Conservation (phyloP, 2,113 vertebrate species). For the Bufo gargarizans region DNA sequence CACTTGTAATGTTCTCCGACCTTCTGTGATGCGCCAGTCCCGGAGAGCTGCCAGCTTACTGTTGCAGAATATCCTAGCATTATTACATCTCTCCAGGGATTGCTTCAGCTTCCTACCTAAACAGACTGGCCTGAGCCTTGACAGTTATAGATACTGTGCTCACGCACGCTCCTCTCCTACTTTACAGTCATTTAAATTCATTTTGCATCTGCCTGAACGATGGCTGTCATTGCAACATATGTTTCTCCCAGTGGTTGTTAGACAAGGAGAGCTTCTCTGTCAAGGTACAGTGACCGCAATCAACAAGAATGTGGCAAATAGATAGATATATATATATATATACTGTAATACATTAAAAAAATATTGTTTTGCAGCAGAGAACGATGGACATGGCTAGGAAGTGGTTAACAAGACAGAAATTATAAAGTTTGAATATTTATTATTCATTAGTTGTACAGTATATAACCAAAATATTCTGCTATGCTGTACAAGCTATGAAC, state of each 20-base stretch:
- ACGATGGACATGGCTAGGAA: not conserved
- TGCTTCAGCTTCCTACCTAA: conserved; percentile 27
- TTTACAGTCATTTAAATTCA: conserved; percentile 47
- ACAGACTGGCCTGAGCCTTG: conserved; percentile 30
- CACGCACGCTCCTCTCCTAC: conserved; percentile 3
- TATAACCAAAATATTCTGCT: not conserved
- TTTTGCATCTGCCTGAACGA: conserved; percentile 35
- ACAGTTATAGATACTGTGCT: conserved; percentile 26
- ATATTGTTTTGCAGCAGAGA: not conserved
- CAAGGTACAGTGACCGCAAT: conserved; percentile 13
- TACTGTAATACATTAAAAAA: no score
- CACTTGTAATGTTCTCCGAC: not conserved
- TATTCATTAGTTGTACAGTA: not conserved
- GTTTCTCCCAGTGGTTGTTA: conserved; percentile 34
- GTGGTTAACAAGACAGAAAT: not conserved
- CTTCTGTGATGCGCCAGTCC: not conserved
- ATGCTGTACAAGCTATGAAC: not conserved
- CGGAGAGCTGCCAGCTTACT: conserved; percentile 27
- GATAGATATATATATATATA: not conserved
- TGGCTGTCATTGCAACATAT: conserved; percentile 46
- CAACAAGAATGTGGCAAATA: not conserved
- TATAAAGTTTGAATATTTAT: not conserved
- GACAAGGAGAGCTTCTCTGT: conserved; percentile 45
- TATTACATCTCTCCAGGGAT: conserved; percentile 36
- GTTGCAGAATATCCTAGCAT: conserved; percentile 30